Percentiles rank a stretch among this genome's conserved stretches.
phyloP scores from a whole-genome alignment of 2,888 invertebrate genomes.

The Epinotia bilunana region DNA sequence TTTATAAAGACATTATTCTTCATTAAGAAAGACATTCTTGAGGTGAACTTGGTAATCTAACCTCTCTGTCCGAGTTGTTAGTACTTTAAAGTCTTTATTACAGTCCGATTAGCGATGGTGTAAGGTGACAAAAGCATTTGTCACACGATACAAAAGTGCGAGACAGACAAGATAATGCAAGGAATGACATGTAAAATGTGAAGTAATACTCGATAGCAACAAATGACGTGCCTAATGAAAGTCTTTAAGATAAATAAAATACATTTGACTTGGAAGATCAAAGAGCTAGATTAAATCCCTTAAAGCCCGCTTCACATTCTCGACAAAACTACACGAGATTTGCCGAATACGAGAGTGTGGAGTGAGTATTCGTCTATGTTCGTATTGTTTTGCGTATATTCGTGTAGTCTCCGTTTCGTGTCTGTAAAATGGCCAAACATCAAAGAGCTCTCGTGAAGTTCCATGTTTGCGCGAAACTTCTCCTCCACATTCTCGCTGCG shows the following conservation, averaged over 20 bases:
- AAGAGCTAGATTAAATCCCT: neutral
- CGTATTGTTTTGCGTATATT: too few relatives aligned
- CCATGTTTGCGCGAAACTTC: too few relatives aligned
- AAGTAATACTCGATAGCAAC: neutral
- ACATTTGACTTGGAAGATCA: neutral
- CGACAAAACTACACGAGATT: too few relatives aligned
- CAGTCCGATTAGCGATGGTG: neutral
- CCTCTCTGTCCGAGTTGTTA: neutral
- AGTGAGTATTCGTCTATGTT: too few relatives aligned
- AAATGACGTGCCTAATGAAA: neutral
- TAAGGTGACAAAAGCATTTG: conserved; percentile 21
- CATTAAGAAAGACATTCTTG: neutral
- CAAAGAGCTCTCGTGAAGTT: too few relatives aligned
- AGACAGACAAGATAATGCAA: neutral
- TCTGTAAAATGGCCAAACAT: too few relatives aligned
- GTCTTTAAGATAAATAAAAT: neutral
- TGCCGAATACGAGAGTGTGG: too few relatives aligned
- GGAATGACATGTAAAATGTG: neutral
- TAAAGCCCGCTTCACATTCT: too few relatives aligned
- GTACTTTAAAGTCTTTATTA: conserved; percentile 5
- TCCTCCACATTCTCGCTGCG: too few relatives aligned
- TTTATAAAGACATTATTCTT: neutral
- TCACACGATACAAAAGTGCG: neutral
- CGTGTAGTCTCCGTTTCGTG: too few relatives aligned
- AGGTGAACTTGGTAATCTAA: conserved; percentile 9